phyloP scores from a whole-genome alignment of 2,797 vertebrate genomes.

The Rhincodon typus region DNA sequence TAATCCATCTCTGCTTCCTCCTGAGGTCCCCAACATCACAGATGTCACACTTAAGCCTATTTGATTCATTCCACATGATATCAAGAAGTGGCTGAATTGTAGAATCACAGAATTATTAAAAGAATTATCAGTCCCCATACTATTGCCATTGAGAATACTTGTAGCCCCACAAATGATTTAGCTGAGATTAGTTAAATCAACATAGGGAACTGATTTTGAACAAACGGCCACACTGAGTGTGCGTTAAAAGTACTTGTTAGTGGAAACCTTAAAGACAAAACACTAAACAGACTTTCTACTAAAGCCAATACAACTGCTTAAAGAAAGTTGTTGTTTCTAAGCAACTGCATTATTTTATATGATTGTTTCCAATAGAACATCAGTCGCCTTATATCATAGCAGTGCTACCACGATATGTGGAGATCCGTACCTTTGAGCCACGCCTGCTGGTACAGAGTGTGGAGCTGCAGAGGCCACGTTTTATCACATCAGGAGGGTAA shows the following conservation, averaged over 20 bases:
- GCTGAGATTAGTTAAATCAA: neutral
- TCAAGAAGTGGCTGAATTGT: too few species aligned
- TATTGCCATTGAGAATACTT: neutral
- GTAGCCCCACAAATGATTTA: neutral
- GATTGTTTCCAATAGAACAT: conserved; percentile 63
- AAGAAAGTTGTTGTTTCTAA: neutral
- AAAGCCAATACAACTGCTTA: neutral
- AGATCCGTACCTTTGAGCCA: conserved; percentile 91
- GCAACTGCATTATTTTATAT: neutral
- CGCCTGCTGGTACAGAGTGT: conserved; percentile 92
- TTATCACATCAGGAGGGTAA: conserved; percentile 91
- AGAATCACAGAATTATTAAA: too few species aligned
- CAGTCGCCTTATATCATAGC: conserved; percentile 97
- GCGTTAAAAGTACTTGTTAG: neutral
- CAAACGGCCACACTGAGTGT: neutral
- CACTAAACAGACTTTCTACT: neutral
- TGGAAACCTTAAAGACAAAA: neutral
- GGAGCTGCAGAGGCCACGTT: conserved; percentile 90
- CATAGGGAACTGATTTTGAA: neutral
- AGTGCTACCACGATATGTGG: conserved; percentile 88
- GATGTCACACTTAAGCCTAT: too few species aligned
- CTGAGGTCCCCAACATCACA: too few species aligned
- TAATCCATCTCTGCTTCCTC: too few species aligned
- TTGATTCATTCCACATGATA: too few species aligned
- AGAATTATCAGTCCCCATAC: neutral